Conservation (phyloP, 1,140 invertebrate species). For the Sitodiplosis mosellana region DNA sequence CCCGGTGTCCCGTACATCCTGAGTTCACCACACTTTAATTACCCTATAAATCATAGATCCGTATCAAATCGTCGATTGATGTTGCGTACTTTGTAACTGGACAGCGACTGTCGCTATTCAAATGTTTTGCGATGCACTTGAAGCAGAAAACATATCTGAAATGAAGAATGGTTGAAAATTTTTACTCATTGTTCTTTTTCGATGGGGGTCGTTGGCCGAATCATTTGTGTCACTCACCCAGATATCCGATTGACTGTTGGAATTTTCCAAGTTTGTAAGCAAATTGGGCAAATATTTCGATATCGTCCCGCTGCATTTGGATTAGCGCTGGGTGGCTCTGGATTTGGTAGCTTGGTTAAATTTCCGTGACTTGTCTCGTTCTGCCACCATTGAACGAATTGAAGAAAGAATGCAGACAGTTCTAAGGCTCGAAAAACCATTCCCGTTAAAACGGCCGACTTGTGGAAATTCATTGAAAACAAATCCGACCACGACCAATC, state of each 20-base stretch:
- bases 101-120: neutral
- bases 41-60: slow-evolving; percentile 1
- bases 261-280: slow-evolving; percentile 1
- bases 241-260: slow-evolving; percentile 1
- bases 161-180: neutral
- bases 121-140: slow-evolving; percentile 4
- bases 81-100: slow-evolving; percentile 2
- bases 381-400: slow-evolving; percentile 4
- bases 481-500: slow-evolving; percentile 1
- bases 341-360: slow-evolving; percentile 1
- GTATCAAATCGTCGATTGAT: slow-evolving; percentile 2
- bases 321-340: neutral
- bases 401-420: slow-evolving; percentile 3
- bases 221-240: neutral
- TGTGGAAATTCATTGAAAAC: neutral
- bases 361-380: neutral
- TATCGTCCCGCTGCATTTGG: neutral
- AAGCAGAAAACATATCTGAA: slow-evolving; percentile 1
- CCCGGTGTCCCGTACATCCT: too few species aligned
- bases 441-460: neutral
- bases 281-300: slow-evolving; percentile 1
- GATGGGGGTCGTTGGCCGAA: too few species aligned
- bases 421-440: slow-evolving; percentile 1
- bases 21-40: too few species aligned
- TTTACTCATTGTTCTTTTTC: neutral